A percentile compares a stretch with the other conserved stretches of the same genome.
These are phyloP conservation scores for Bagarius yarrelli DNA, from an alignment of 2,113 vertebrate species.

Conservation along the genomic window DNA sequence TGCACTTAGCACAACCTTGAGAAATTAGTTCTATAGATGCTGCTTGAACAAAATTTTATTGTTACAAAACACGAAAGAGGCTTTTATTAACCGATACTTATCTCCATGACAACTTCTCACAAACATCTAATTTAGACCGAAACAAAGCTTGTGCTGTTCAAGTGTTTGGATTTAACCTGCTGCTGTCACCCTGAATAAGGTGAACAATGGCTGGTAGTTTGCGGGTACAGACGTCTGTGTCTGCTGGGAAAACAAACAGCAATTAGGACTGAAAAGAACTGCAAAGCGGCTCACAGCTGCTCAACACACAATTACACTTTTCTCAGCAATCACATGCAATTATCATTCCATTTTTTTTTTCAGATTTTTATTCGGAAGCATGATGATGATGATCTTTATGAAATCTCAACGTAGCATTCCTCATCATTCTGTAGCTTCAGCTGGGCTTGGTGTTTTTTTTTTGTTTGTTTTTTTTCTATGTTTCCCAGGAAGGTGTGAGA, in stretches of 20 bases:
- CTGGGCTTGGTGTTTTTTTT: not conserved
- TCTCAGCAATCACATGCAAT: slow-evolving; percentile 46
- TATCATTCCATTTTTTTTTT: slow-evolving; percentile 9
- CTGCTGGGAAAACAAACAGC: slow-evolving; percentile 41
- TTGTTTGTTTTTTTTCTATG: not conserved
- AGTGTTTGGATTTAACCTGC: slow-evolving; percentile 26
- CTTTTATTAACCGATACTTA: not conserved
- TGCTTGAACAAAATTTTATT: not conserved
- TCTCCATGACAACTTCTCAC: not conserved
- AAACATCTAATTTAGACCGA: slow-evolving; percentile 16
- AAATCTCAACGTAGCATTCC: slow-evolving; percentile 24
- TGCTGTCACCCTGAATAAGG: slow-evolving; percentile 38
- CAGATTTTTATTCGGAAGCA: not conserved
- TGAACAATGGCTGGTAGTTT: slow-evolving; percentile 34
- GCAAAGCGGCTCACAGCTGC: slow-evolving; percentile 37
- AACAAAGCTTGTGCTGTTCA: not conserved
- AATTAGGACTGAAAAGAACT: slow-evolving; percentile 39
- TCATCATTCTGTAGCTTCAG: not conserved
- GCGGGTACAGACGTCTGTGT: slow-evolving; percentile 8
- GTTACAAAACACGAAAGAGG: not conserved
- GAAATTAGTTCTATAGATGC: not conserved
- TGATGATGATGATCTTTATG: not conserved
- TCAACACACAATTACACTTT: slow-evolving; percentile 40
- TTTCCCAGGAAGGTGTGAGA: not conserved
- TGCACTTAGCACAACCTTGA: not conserved